Conservation (phyloP, 2,797 vertebrate species). For the Melanotaenia nigrans region DNA sequence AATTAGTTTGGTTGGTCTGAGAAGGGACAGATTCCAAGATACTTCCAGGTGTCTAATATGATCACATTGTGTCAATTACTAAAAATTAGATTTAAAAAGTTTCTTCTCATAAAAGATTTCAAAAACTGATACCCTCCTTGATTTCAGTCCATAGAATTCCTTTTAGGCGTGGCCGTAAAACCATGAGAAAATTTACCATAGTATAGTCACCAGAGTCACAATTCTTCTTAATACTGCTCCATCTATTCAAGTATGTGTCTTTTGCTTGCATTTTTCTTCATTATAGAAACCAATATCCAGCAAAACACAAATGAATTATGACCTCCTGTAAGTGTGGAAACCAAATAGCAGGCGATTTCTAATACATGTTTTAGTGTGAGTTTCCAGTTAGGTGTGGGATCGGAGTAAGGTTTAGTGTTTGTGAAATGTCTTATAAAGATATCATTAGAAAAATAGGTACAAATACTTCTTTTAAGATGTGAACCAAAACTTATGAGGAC, state of each 20-base stretch:
- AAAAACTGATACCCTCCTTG: neutral
- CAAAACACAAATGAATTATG: neutral
- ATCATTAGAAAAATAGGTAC: neutral
- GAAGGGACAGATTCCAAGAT: slow-evolving; percentile 6
- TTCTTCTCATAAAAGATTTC: neutral
- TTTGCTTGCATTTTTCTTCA: neutral
- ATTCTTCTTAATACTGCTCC: neutral
- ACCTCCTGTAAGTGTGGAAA: neutral
- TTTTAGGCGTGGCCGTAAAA: no score
- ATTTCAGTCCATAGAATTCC: no score
- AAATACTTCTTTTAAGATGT: neutral
- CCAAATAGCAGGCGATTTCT: neutral
- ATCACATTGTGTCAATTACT: neutral
- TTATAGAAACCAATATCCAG: neutral
- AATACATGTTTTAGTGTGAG: no score
- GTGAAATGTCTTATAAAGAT: neutral
- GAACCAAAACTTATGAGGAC: neutral
- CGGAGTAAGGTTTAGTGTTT: neutral
- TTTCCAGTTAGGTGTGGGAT: no score
- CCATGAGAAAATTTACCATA: neutral
- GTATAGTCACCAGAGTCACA: neutral
- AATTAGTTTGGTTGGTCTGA: slow-evolving; percentile 22
- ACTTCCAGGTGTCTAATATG: neutral
- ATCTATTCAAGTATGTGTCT: neutral
- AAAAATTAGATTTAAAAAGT: neutral